Conservation (phyloP, 2,113 vertebrate genomes). For the Tragelaphus scriptus region DNA sequence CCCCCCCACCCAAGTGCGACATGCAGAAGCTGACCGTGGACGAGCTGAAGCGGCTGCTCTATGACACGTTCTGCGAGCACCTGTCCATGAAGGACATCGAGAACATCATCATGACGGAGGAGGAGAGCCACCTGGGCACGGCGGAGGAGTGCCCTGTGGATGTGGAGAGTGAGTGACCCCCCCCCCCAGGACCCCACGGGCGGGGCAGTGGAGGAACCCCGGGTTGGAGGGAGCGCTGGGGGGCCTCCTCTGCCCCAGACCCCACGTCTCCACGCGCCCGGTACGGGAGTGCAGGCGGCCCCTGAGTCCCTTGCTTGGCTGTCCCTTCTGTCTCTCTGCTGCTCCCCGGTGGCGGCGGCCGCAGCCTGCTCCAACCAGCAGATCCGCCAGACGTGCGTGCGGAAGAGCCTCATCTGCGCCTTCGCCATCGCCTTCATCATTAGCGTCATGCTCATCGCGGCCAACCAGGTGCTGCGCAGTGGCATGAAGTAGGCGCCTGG, state of each 20-base stretch:
- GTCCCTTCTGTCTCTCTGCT: not conserved
- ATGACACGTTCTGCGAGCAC: conserved; percentile 98
- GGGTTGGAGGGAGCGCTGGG: not conserved
- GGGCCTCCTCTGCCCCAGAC: not conserved
- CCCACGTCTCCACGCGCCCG: not conserved
- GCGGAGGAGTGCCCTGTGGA: conserved; percentile 93
- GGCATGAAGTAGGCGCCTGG: conserved; percentile 90
- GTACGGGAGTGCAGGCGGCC: not conserved
- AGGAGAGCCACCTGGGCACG: conserved; percentile 97
- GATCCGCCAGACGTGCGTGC: conserved; percentile 97
- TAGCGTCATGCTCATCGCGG: conserved; percentile 98
- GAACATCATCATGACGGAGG: conserved; percentile 98
- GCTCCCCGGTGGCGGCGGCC: not conserved
- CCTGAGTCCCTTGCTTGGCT: not conserved
- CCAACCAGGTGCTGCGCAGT: conserved; percentile 97
- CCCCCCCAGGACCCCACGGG: rapidly evolving
- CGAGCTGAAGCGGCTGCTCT: conserved; percentile 95
- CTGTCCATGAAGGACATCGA: conserved; percentile 99
- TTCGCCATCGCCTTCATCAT: conserved; percentile 99
- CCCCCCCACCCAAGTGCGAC: conserved; percentile 86
- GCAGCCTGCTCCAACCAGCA: conserved; percentile 95
- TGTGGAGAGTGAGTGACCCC: conserved; percentile 93
- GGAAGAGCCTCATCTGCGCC: conserved; percentile 97
- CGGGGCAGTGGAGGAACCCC: not conserved
- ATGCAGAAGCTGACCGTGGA: conserved; percentile 99